Evolutionary conservation across 2,888 invertebrate genomes (phyloP), one percentile per base, ranked within the genome.

Genomic region (Amorpha juglandis): DNA sequence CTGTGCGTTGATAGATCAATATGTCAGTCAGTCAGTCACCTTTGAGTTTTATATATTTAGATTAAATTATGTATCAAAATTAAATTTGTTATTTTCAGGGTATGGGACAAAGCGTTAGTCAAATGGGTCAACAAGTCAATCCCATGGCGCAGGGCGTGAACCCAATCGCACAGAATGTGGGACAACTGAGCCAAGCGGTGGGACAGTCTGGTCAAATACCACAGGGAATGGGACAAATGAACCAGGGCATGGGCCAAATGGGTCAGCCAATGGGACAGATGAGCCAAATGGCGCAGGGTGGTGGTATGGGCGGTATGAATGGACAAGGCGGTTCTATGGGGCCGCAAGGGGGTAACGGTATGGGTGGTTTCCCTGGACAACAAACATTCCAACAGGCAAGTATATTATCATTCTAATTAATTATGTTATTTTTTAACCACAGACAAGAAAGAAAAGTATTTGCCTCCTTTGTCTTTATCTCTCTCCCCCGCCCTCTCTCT

Each of bases 341-440:
- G 0, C 94, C 94, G 14, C 94, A 94, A 69, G 91, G 93, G 8
- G 93, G 82, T 78, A 91, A 82, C 62, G 82, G 87, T 1, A 94
- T 91, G 93, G 92, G 89, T 47, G 94, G 94, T n/a, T 94, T 92
- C 84, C 93, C 90, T n/a, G 91, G 90, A 70, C 94, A 93, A 78
- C 94, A 93, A 70, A 77, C 92, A 87, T 94, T 93, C 90, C 93
- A 93, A 84, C 93, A 91, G 88, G 94, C 91, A 78, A 66, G 51
- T 70, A 52, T 63, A 9, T 11, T 14, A 14, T 42, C n/a, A n/a
- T 7, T 47, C 33, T 27, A 27, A 7, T 7, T 35, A 21, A 27
- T 38, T 47, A n/a, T 63, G 52, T 64, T 65, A 12, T 19, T 58
- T 63, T 63, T 27, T 27, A 9, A 0, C 6, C 6, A 19, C 1